Base-by-base conservation (phyloP, 2,888 invertebrate genomes). In the Melanophora roralis region DNA sequence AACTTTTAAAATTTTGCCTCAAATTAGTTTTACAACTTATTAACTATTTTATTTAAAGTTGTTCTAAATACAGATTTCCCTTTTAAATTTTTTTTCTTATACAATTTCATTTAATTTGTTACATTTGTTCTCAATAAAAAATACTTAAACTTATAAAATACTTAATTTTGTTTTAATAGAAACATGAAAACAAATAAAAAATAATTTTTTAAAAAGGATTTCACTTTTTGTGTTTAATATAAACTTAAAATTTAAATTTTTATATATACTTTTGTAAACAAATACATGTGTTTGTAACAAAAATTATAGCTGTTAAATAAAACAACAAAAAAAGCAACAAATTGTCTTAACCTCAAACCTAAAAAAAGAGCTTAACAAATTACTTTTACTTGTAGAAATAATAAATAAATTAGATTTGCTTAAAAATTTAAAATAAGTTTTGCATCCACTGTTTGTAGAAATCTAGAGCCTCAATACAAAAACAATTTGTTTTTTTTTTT, bases 151-250 rank as follows among this genome's bases (percentile, higher is more conserved):
- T 2, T 16, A 53, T 32, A 53, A 34, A 36, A 59, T 14, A 60
- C 14, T 43, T 34, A 38, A 74, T 27, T 23, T 27, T 27, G 6
- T 27, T 51, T 43, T 7, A 57, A 27, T 38, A 65, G 9, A 19
- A 11, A 21, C 60, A 40, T 32, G 45, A 65, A 55, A 55, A 62
- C 62, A 36, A 62, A 55, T 23, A 32, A 47, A 45, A n/a, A 38
- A 59, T 49, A 38, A 23, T 45, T 60, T 34, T 43, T 21, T 59
- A 14, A 14, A 40, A 67, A 59, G 49, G 55, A 69, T 36, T 57
- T 69, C 69, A 64, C 69, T 62, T 76, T 75, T 68, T 68, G 75
- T 69, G 32, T 40, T 47, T 55, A 68, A 60, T 7, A 40, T 49
- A 49, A 59, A 55, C 14, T 59, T 38, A 60, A 34, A 40, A 34